Conservation (phyloP, 2,113 vertebrate species). For the Campylomormyrus tamandua region DNA sequence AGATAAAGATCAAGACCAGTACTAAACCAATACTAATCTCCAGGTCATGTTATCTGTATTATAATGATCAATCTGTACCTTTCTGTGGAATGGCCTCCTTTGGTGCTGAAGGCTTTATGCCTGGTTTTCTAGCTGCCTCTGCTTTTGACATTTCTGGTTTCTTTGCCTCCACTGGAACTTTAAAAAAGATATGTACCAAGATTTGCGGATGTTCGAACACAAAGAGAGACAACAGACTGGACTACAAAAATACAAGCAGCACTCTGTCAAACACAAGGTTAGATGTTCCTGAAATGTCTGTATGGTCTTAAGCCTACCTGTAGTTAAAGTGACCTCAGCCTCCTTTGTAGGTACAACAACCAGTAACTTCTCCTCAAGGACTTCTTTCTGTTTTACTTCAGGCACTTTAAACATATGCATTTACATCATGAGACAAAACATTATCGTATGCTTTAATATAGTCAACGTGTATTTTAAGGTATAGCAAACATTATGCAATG, state of each 20-base stretch:
- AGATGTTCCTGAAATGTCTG: slow-evolving; percentile 13
- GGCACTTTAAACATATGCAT: slow-evolving; percentile 52
- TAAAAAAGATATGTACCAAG: slow-evolving; percentile 51
- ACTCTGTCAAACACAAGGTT: slow-evolving; percentile 37
- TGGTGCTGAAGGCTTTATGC: slow-evolving; percentile 45
- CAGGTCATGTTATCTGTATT: neutral
- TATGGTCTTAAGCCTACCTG: slow-evolving; percentile 46
- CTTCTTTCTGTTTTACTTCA: slow-evolving; percentile 51
- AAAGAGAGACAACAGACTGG: slow-evolving; percentile 8
- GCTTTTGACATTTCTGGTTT: slow-evolving; percentile 60
- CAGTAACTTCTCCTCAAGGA: slow-evolving; percentile 31
- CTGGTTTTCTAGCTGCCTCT: slow-evolving; percentile 49
- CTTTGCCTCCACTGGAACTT: slow-evolving; percentile 73
- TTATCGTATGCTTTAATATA: neutral
- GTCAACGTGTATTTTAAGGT: neutral
- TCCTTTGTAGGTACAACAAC: slow-evolving; percentile 51
- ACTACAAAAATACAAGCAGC: slow-evolving; percentile 1
- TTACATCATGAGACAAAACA: neutral
- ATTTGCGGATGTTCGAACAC: slow-evolving; percentile 16
- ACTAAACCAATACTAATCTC: neutral
- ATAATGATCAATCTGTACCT: slow-evolving; percentile 43
- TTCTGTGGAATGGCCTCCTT: slow-evolving; percentile 40
- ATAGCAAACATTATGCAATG: neutral
- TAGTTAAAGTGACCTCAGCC: slow-evolving; percentile 26
- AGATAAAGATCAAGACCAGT: neutral